Base-by-base conservation (phyloP, 2,797 vertebrate species). In the Chanos chanos region DNA sequence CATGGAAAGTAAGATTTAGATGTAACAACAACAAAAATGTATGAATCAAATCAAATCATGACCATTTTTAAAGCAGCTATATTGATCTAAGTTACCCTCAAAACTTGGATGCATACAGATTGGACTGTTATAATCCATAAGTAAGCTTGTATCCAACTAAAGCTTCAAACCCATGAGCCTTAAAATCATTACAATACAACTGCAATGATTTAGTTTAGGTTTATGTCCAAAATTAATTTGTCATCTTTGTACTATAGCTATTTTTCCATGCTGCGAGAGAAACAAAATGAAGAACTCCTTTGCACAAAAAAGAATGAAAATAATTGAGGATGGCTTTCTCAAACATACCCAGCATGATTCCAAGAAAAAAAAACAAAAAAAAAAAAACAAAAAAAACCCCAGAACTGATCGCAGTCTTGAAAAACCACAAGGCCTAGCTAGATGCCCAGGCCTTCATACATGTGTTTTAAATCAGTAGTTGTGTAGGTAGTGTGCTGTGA, bases 401-500 rank as follows among this genome's bases (percentile, higher is more conserved):
- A 51, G 36, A 44, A 40, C 54, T 19, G 19, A n/a, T n/a, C n/a
- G 55, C 40, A 56, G 33, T 57, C 63, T 45, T 21, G 55, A 67
- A 64, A 39, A 30, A 45, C 33, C 31, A n/a, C n/a, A n/a, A 37
- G 55, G 53, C 53, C 39, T 44, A 62, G 62, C 54, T 47, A 63
- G 41, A 43, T 61, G 27, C 61, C 57, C 52, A 63, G 48, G 34
- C 62, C 73, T 80, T 58, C 55, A 58, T 68, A 72, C 61, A 63
- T 76, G 21, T 74, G 64, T 74, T 75, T 59, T 52, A 58, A 66
- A 74, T 79, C 70, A 76, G 79, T 81, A 78, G 60, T 83, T 67
- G 74, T 86, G 79, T 77, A 80, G 77, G 77, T 84, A 50, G 77
- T 68, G 83, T 88, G 79, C 77, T 68, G 86, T 88, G 78, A 82